Conservation (phyloP, 2,797 vertebrate genomes). For the Anguilla megastoma region DNA sequence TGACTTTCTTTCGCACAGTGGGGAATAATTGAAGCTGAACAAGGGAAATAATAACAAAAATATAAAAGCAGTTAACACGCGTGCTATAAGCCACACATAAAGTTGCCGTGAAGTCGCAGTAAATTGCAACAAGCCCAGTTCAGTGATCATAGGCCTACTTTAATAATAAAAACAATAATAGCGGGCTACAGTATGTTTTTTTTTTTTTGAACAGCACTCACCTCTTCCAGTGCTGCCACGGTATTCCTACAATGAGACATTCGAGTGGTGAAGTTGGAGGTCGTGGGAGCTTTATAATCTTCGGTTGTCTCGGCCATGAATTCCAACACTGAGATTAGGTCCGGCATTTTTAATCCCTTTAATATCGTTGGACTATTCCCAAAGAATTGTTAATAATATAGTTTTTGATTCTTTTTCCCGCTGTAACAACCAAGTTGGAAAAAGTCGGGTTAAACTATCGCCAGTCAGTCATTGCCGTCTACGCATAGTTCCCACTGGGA, state of each 20-base stretch:
- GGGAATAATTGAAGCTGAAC: neutral
- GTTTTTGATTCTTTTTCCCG: constrained; percentile 24
- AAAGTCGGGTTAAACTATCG: neutral
- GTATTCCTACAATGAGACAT: constrained; percentile 88
- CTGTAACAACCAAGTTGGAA: constrained; percentile 14
- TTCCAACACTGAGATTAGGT: constrained; percentile 84
- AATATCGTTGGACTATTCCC: constrained; percentile 33
- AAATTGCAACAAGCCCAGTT: neutral
- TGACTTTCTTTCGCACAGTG: neutral
- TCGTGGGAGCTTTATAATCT: constrained; percentile 93
- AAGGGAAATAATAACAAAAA: too few species aligned
- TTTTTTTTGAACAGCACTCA: constrained; percentile 52
- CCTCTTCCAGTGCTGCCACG: constrained; percentile 89
- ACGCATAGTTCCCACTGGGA: constrained; percentile 13
- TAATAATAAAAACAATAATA: neutral
- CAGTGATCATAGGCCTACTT: neutral
- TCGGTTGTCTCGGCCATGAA: constrained; percentile 90
- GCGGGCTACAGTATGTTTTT: neutral
- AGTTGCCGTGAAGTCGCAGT: neutral
- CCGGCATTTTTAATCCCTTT: constrained; percentile 76
- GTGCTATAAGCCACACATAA: neutral
- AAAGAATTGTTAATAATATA: constrained; percentile 28
- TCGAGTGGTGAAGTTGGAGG: constrained; percentile 91
- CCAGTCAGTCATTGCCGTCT: constrained; percentile 19
- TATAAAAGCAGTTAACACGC: too few species aligned